Evolutionary conservation across 2,797 vertebrate species (phyloP).

Genomic region (Lutjanus campechanus): DNA sequence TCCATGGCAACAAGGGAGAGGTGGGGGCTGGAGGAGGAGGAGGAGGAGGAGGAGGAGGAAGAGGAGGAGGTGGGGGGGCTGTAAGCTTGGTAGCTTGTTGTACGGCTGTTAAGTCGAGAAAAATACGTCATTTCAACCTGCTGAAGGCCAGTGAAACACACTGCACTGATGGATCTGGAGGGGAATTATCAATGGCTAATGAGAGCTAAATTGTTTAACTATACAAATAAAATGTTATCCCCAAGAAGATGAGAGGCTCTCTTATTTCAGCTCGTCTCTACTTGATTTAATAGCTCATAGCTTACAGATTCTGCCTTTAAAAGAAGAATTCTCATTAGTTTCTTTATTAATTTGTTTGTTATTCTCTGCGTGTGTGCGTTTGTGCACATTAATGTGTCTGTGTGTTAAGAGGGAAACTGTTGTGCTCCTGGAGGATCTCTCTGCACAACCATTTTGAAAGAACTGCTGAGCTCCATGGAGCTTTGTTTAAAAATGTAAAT

Average conservation of each 20-base stretch:
- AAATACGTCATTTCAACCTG: conserved; percentile 82
- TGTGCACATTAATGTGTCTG: conserved; percentile 1
- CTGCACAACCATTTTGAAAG: conserved; percentile 65
- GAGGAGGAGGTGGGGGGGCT: conserved; percentile 27
- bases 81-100: conserved; percentile 65
- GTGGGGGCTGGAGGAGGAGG: conserved; percentile 63
- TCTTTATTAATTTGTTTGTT: conserved; percentile 59
- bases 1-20: conserved; percentile 87
- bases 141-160: conserved; percentile 48
- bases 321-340: conserved; percentile 52
- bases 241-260: conserved; percentile 34
- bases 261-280: conserved; percentile 23
- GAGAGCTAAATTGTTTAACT: conserved; percentile 63
- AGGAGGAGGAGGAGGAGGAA: conserved; percentile 18
- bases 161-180: conserved; percentile 58
- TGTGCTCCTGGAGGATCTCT: conserved; percentile 69
- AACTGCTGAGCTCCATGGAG: conserved; percentile 74
- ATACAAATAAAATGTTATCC: conserved; percentile 38
- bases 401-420: conserved; percentile 23
- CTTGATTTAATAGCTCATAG: conserved; percentile 54
- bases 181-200: conserved; percentile 74
- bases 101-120: conserved; percentile 79
- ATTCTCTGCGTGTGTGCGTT: conserved; percentile 20
- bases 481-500: conserved; percentile 86
- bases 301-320: conserved; percentile 47